phyloP scores from a whole-genome alignment of 2,797 vertebrate species.

The Ambastaia sidthimunki region DNA sequence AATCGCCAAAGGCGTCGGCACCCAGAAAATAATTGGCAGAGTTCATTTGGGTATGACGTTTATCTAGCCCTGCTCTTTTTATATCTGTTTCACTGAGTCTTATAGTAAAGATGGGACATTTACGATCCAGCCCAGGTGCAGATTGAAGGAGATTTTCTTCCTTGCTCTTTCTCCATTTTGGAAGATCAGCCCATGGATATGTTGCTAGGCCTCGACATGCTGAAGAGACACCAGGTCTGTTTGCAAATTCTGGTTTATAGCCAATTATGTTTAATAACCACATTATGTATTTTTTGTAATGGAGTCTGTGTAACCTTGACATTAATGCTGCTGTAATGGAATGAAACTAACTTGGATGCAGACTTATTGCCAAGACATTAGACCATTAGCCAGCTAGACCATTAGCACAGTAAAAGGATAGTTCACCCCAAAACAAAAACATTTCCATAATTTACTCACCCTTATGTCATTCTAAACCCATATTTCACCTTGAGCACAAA shows the following conservation, averaged over 20 bases:
- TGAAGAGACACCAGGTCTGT: conserved; percentile 97
- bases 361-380: neutral
- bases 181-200: conserved; percentile 99
- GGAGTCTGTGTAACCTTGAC: neutral
- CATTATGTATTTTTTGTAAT: neutral
- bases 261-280: neutral
- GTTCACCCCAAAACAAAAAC: neutral
- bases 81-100: neutral
- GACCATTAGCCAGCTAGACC: neutral
- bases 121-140: conserved; percentile 93
- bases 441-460: too few species aligned
- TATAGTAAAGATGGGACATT: neutral
- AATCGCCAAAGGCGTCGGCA: conserved; percentile 97
- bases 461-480: too few species aligned
- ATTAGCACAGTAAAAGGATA: neutral
- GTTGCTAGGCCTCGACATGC: conserved; percentile 97
- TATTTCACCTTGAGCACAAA: too few species aligned
- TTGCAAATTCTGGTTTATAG: conserved; percentile 19
- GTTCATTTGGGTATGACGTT: conserved; percentile 89
- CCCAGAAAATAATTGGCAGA: conserved; percentile 97
- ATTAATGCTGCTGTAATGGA: conserved; percentile 11
- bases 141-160: conserved; percentile 96
- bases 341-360: conserved; percentile 4
- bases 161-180: conserved; percentile 97
- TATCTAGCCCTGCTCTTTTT: neutral